These are phyloP conservation scores for Eueremaeus valkanovi DNA, from an alignment of 2,888 invertebrate genomes.

Conservation along the genomic window DNA sequence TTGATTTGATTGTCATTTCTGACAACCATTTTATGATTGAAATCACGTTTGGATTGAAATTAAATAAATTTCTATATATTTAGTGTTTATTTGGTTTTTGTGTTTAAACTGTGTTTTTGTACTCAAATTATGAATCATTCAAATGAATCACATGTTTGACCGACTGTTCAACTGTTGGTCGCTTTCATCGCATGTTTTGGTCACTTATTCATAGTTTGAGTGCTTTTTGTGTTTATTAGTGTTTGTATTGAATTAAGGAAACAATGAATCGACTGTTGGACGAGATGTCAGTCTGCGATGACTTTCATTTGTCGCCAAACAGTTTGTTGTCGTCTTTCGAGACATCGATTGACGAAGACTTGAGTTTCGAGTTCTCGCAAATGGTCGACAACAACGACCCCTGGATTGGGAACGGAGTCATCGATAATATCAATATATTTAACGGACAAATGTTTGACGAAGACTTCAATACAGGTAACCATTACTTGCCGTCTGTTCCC, in stretches of 20 bases:
- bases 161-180: too few species aligned
- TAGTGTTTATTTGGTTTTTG: too few species aligned
- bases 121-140: too few species aligned
- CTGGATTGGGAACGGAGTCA: slow-evolving; percentile 29
- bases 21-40: too few species aligned
- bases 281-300: slow-evolving; percentile 22
- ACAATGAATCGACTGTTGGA: slow-evolving; percentile 11
- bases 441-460: slow-evolving; percentile 12
- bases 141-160: too few species aligned
- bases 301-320: slow-evolving; percentile 32
- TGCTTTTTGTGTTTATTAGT: background rate
- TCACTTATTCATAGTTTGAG: too few species aligned
- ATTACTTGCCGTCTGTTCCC: background rate
- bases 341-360: slow-evolving; percentile 24
- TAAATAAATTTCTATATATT: too few species aligned
- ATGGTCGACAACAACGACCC: slow-evolving; percentile 33
- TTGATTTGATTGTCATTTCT: too few species aligned
- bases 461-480: slow-evolving; percentile 24
- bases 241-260: background rate
- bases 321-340: slow-evolving; percentile 22
- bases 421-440: slow-evolving; percentile 30
- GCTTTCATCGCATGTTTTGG: too few species aligned
- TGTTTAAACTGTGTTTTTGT: too few species aligned
- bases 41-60: too few species aligned
- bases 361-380: slow-evolving; percentile 18